Percentiles rank a stretch among this genome's conserved stretches.
phyloP scores from a whole-genome alignment of 2,888 invertebrate species.

The Ptycholaimellus sp. region DNA sequence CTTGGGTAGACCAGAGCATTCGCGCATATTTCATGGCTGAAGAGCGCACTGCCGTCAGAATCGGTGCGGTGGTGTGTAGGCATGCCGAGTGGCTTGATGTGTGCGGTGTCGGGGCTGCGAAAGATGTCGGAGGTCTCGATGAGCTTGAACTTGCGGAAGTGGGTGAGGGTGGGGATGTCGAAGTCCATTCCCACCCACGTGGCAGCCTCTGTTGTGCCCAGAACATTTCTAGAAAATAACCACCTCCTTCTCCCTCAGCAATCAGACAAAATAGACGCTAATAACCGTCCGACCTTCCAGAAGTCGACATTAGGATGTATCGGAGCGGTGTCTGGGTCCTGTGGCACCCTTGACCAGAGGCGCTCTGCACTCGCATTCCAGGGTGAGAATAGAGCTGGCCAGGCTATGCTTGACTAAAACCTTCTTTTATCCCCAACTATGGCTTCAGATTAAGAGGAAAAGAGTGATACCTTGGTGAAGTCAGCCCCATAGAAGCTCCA shows the following conservation, averaged over 20 bases:
- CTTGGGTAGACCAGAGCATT: too few relatives aligned
- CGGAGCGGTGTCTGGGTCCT: conserved; percentile 14
- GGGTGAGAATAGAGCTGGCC: neutral
- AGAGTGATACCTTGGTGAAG: conserved; percentile 18
- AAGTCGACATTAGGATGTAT: conserved; percentile 25
- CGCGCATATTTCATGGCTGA: too few relatives aligned
- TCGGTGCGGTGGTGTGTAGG: conserved; percentile 2
- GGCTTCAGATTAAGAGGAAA: too few relatives aligned
- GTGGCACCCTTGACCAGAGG: conserved; percentile 9
- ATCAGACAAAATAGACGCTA: too few relatives aligned
- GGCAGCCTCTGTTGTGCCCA: conserved; percentile 23
- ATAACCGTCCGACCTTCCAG: conserved; percentile 23
- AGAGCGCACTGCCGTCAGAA: neutral
- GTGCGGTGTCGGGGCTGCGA: neutral
- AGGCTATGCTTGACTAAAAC: neutral
- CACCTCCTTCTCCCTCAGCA: too few relatives aligned
- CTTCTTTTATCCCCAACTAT: neutral
- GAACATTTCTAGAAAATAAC: conserved; percentile 10
- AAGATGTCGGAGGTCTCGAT: too few relatives aligned
- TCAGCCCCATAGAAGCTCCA: conserved; percentile 25
- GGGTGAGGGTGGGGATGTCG: too few relatives aligned
- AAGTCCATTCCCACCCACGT: conserved; percentile 24
- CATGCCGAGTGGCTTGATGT: conserved; percentile 1
- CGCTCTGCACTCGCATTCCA: neutral
- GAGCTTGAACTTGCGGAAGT: too few relatives aligned